Evolutionary conservation across 2,113 vertebrate species (phyloP), one percentile per base, ranked within the genome.

Genomic region (Nesoenas mayeri): DNA sequence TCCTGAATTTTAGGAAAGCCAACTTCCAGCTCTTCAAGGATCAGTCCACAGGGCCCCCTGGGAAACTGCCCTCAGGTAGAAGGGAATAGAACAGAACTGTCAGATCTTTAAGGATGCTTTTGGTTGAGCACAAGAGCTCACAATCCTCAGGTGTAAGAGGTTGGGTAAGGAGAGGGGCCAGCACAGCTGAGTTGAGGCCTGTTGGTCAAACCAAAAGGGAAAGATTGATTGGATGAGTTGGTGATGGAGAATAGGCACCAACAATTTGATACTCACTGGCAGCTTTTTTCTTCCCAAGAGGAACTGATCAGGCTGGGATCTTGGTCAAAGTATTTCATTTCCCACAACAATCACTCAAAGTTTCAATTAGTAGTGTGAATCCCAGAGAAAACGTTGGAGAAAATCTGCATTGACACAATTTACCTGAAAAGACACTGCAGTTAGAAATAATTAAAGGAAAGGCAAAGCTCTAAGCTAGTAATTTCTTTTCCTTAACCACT

Each of bases 221-320:
- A 58, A 78, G n/a, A 25, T 34, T 48, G 14, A 31, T 29, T 54
- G 20, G 8, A 34, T 1, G 2, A 40, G 20, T 54, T 0, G 0
- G 3, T 57, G 28, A 26, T 9, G 12, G 20, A 84, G 14, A 61
- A 21, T 1, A 58, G 61, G 8, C 12, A 61, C 18, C 36, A n/a
- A 29, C 1, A 53, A 9, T 79, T 69, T 73, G 24, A 24, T 77
- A 47, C 44, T 65, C 6, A 25, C 15, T 72, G 50, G 24, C 14
- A 65, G 21, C 0, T 24, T 31, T 71, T 64, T 75, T 36, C 31
- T 70, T 60, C 28, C 40, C 8, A 67, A 57, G 24, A 57, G 25
- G 34, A 67, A 44, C 6, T 60, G 5, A 48, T 67, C 15, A 48
- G 11, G 6, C 11, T 48, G 9, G 7, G 21, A 75, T 74, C 11